Base-by-base conservation (phyloP, 1,140 invertebrate species). In the Polypedilum pembai region DNA sequence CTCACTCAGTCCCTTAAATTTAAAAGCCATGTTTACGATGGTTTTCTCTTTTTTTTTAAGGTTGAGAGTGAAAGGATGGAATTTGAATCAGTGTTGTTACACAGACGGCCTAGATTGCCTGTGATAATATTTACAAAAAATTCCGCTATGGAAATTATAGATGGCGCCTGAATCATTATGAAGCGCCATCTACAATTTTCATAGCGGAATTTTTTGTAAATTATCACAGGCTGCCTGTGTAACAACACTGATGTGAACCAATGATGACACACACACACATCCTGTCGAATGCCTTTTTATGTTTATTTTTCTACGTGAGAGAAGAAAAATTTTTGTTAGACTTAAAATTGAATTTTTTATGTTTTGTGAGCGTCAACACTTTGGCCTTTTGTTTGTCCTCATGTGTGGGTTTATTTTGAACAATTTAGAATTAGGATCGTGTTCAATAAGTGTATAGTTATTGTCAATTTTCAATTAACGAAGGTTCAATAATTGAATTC, bases 291-390 rank as follows among this genome's bases (percentile, higher is more conserved):
- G 45, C 45, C 45, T 56, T 56, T 56, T 56, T 56, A 56, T 56
- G 45, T 56, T 56, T 56, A 56, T 56, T 56, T 56, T 56, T n/a
- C 12, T 56, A 56, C 45, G 45, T 56, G 45, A 56, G n/a, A 33
- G 15, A 56, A 56, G 10, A 4, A 45, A 45, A 4, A 4, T 45
- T 56, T 56, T 56, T 56, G 24, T 33, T 33, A 5, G 4, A 56
- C 45, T 56, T 56, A 15, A 56, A 56, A 56, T 56, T 56, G 45
- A 56, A 15, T 56, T 56, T 56, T 45, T 56, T 56, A n/a, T 56
- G 24, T n/a, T 15, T 56, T 12, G 15, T 15, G 45, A 4, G 45
- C 15, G 12, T 3, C 8, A 12, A 56, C 10, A n/a, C 12, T n/a
- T 56, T 33, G 24, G 24, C 24, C 24, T 33, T 33, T 33, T 33